A percentile compares a stretch with the other conserved stretches of the same genome.
Evolutionary conservation across 2,797 vertebrate species (phyloP).

Genomic region (Cryptoprocta ferox): DNA sequence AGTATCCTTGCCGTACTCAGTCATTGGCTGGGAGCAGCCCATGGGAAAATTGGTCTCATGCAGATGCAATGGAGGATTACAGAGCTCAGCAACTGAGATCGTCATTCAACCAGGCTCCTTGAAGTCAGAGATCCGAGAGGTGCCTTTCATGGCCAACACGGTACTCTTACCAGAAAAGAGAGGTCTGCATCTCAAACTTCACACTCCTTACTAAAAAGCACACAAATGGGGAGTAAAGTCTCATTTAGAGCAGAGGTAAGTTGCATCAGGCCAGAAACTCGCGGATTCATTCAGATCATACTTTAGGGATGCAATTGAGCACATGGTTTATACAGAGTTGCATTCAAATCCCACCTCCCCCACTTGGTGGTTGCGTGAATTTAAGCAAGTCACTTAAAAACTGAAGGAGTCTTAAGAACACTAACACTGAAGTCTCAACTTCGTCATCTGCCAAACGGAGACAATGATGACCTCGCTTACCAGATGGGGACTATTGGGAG

Average conservation of each 20-base stretch:
- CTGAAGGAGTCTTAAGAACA: neutral
- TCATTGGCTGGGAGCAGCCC: neutral
- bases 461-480: neutral
- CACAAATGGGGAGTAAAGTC: neutral
- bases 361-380: neutral
- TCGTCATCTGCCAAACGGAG: neutral
- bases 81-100: neutral
- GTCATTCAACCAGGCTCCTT: neutral
- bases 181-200: neutral
- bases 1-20: neutral
- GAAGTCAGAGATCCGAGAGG: neutral
- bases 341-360: neutral
- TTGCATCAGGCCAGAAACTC: neutral
- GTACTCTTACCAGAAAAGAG: neutral
- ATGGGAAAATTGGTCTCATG: neutral
- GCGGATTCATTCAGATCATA: neutral
- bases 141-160: neutral
- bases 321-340: neutral
- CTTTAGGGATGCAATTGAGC: neutral
- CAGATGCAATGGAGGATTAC: neutral
- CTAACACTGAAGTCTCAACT: neutral
- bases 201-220: neutral
- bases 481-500: neutral
- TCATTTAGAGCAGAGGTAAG: neutral
- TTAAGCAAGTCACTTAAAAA: neutral